These are phyloP conservation scores for Penelope pileata DNA, from an alignment of 2,113 vertebrate species.

Conservation along the genomic window DNA sequence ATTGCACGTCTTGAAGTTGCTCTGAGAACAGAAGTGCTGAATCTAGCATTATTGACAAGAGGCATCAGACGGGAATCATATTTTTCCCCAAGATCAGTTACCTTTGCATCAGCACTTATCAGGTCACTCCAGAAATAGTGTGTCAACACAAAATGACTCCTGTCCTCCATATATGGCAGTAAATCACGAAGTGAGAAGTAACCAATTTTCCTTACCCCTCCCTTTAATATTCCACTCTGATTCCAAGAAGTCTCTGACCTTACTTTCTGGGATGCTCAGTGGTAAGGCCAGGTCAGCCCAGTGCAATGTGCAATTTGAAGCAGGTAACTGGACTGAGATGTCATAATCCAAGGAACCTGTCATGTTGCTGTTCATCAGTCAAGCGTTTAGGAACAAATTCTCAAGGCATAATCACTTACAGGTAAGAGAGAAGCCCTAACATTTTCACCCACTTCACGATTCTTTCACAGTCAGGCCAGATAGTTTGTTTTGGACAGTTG, in stretches of 20 bases:
- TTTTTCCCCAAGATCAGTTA: background rate
- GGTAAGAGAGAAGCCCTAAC: background rate
- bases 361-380: fast-evolving
- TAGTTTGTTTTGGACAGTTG: background rate
- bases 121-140: background rate
- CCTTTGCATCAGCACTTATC: background rate
- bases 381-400: background rate
- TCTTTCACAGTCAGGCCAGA: background rate
- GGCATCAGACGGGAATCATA: background rate
- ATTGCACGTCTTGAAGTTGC: background rate
- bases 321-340: background rate
- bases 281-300: background rate
- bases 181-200: background rate
- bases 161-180: background rate
- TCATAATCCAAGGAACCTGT: background rate
- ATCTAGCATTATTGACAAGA: background rate
- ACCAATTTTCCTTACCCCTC: background rate
- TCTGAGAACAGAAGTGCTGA: background rate
- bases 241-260: background rate
- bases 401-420: background rate
- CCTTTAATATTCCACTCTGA: background rate
- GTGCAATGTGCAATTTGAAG: background rate
- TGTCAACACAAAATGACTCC: background rate
- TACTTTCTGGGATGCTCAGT: background rate
- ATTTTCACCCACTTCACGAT: background rate